Percentiles rank a stretch among this genome's conserved stretches.
Conservation (phyloP, 35 echinoderm and acorn worm species). For the Holothuria glaberrima region DNA sequence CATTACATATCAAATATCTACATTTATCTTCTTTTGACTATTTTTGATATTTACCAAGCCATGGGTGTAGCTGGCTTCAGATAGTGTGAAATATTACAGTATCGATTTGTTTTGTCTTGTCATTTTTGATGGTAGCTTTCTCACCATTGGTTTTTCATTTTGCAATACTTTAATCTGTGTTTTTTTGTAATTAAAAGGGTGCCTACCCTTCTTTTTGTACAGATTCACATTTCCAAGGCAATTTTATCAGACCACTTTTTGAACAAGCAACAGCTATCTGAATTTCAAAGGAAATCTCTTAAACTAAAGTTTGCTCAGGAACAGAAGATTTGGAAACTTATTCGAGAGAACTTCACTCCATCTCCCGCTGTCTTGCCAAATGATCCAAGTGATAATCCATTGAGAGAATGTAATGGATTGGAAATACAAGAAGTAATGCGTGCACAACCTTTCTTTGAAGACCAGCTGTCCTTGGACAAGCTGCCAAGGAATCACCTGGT, state of each 20-base stretch:
- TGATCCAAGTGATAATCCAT: neutral
- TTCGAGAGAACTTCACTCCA: neutral
- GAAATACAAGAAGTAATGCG: neutral
- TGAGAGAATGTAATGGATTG: neutral
- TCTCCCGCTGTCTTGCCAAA: neutral
- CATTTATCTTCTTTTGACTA: no score
- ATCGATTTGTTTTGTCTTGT: no score
- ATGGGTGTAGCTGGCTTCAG: no score
- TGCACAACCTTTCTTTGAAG: neutral
- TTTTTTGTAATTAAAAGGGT: no score
- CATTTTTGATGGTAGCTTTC: no score
- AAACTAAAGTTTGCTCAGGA: neutral
- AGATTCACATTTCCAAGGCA: slow-evolving; percentile 44
- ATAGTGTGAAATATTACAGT: no score
- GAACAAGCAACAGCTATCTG: slow-evolving; percentile 7
- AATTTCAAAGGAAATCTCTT: slow-evolving; percentile 30
- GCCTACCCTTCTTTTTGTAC: neutral
- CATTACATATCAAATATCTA: no score
- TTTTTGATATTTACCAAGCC: no score
- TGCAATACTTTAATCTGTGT: no score
- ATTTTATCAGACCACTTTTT: slow-evolving; percentile 49
- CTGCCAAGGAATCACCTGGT: slow-evolving; percentile 26
- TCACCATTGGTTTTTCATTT: no score
- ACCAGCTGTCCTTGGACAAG: neutral
- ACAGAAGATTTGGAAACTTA: slow-evolving; percentile 11